Conservation (phyloP, 2,113 vertebrate genomes). For the Morone chrysops region DNA sequence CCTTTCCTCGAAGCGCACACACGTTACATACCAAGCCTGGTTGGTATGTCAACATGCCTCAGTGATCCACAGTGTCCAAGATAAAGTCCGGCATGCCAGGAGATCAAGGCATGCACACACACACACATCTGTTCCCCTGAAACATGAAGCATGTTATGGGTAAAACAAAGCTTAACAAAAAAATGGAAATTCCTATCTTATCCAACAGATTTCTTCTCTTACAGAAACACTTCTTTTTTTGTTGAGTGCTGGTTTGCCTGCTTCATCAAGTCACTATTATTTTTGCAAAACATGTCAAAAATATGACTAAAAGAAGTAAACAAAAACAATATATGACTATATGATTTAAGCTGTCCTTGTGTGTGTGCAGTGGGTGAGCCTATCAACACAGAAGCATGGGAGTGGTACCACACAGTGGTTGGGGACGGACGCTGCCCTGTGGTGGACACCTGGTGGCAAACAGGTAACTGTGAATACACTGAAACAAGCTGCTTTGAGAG, state of each 20-base stretch:
- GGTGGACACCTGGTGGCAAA: constrained; percentile 85
- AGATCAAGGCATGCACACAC: neutral
- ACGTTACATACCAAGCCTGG: neutral
- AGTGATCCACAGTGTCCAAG: neutral
- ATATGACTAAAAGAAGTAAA: neutral
- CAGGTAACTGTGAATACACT: constrained; percentile 65
- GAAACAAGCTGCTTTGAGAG: neutral
- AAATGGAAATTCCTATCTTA: neutral
- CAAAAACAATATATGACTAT: neutral
- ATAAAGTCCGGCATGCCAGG: neutral
- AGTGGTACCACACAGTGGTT: constrained; percentile 81
- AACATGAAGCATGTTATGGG: neutral
- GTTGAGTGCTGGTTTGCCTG: neutral
- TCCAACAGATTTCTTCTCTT: neutral
- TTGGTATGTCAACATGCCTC: constrained; percentile 8
- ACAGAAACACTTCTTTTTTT: neutral
- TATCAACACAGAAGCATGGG: constrained; percentile 83
- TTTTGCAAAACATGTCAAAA: neutral
- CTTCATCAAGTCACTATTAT: neutral
- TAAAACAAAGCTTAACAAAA: constrained; percentile 3
- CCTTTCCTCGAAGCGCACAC: constrained; percentile 21
- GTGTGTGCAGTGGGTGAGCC: constrained; percentile 80
- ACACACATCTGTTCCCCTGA: neutral
- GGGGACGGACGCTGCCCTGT: constrained; percentile 78
- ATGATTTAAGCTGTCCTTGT: neutral